A percentile compares a stretch with the other conserved stretches of the same genome.
These are phyloP conservation scores for Abrostola triplasia DNA, from an alignment of 2,888 invertebrate genomes.

Conservation along the genomic window DNA sequence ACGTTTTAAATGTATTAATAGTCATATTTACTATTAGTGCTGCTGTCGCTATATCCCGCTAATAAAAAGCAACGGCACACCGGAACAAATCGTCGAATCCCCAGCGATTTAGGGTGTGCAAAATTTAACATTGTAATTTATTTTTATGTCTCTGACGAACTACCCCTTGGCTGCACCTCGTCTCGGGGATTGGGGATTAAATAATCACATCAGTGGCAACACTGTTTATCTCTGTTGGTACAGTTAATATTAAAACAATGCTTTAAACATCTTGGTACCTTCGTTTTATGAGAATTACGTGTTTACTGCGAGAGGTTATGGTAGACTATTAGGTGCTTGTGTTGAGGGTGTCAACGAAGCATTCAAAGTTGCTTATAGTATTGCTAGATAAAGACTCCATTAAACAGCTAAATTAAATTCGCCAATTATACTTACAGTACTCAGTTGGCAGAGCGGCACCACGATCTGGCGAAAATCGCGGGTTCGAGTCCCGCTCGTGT, in stretches of 20 bases:
- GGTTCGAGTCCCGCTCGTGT: no score
- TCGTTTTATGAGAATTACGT: constrained; percentile 33
- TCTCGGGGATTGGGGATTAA: constrained; percentile 74
- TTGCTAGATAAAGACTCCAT: no score
- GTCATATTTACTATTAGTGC: constrained; percentile 65
- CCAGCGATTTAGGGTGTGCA: constrained; percentile 80
- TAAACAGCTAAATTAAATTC: no score
- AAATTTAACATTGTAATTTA: constrained; percentile 87
- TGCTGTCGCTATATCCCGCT: constrained; percentile 67
- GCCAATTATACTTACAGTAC: no score
- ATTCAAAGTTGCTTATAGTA: not conserved
- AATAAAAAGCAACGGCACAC: constrained; percentile 78
- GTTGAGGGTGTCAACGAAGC: not conserved
- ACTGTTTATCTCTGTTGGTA: constrained; percentile 71
- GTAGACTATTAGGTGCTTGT: not conserved
- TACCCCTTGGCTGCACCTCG: constrained; percentile 67
- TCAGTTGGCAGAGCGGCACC: no score
- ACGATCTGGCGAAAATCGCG: no score
- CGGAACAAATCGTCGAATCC: constrained; percentile 82
- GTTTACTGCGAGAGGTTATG: constrained; percentile 12
- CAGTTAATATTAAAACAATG: constrained; percentile 54
- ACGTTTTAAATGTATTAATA: constrained; percentile 54
- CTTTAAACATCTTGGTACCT: constrained; percentile 26
- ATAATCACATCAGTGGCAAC: constrained; percentile 77
- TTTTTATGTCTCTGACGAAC: constrained; percentile 81